Evolutionary conservation across 2,113 vertebrate genomes (phyloP), one percentile per base, ranked within the genome.

Genomic region (Cephalopterus ornatus): DNA sequence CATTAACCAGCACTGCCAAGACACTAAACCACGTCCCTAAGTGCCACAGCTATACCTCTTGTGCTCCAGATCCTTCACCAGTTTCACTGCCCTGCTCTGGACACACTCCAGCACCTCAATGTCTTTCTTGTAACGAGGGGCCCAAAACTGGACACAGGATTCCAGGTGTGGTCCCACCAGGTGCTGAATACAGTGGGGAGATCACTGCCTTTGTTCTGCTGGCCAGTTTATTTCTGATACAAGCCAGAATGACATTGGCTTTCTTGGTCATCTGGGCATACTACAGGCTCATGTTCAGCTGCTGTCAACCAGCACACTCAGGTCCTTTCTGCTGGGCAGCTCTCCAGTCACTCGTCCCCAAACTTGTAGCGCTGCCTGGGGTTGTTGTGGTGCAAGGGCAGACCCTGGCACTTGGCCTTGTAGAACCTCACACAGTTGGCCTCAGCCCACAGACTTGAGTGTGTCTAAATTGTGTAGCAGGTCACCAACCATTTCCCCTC

Each of bases 31-130:
- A 66, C 6, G 14, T 23, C 10, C 11, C 11, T 62, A 63, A 42
- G 15, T 47, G 17, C 21, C 26, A 53, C 46, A 28, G 32, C 24
- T 35, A 41, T 5, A 32, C 3, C 2, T 35, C 5, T 79, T 50
- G 11, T 41, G 35, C 26, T 37, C 14, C 52, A 37, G 35, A 26
- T 14, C 9, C 20, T 56, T 79, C 20, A 9, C 13, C 28, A 72
- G n/a, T n/a, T 63, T 58, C 14, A 5, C 0, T 79, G n/a, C 13
- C 20, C 21, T 41, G 35, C 41, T 35, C 58, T 49, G 58, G 24
- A 41, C 55, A 9, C 5, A 8, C 28, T 39, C 1, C 0, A 27
- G 16, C 16, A 3, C 16, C 41, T 42, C 35, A 49, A 3, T 32
- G 6, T 42, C 12, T 46, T 55, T 41, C n/a, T 30, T 20, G 7